These are phyloP conservation scores for Phallusia fumigata DNA, from an alignment of 23 tunicate genomes.

Conservation along the genomic window DNA sequence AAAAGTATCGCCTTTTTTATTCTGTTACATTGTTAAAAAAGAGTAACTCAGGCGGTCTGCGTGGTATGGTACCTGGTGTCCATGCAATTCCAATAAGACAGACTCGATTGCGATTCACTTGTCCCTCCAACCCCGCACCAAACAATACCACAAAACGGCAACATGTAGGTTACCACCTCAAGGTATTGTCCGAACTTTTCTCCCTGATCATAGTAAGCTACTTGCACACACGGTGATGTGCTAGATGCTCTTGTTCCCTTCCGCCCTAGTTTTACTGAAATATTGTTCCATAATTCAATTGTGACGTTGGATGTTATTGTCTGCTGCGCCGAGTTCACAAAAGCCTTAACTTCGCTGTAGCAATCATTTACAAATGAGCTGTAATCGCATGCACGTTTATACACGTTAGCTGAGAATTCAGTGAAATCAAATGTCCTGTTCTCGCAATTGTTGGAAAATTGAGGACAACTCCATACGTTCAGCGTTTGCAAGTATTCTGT, in stretches of 20 bases:
- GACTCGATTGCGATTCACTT: neutral
- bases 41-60: no score
- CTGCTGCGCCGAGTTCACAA: neutral
- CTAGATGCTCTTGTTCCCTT: neutral
- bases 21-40: no score
- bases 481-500: constrained; percentile 12
- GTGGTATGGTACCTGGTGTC: neutral
- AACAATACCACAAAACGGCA: constrained; percentile 14
- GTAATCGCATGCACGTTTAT: neutral
- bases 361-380: neutral
- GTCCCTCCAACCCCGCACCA: constrained; percentile 6
- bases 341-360: neutral
- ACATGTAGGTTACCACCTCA: neutral
- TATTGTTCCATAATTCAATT: neutral
- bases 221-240: constrained; percentile 15
- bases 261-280: neutral
- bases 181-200: constrained; percentile 1
- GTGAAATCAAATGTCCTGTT: constrained; percentile 1
- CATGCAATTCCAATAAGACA: constrained; percentile 15
- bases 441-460: neutral
- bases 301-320: neutral
- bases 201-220: neutral
- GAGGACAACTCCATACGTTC: constrained; percentile 21
- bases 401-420: neutral
- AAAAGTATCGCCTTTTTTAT: no score